phyloP scores from a whole-genome alignment of 2,888 invertebrate species.

The Apamea epomidion region DNA sequence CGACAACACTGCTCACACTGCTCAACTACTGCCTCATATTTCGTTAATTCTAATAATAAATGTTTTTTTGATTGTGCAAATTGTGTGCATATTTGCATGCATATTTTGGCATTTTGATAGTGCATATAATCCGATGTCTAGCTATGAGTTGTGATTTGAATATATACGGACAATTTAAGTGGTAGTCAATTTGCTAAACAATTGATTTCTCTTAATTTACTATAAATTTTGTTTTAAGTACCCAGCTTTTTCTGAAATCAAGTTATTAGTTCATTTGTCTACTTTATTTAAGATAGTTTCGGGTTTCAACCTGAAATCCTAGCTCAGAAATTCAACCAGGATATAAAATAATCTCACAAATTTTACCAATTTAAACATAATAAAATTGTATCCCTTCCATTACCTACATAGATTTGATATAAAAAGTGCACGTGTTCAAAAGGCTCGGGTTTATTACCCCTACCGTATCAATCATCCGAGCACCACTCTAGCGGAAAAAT shows the following conservation, averaged over 20 bases:
- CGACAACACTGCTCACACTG: no score
- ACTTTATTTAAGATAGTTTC: neutral
- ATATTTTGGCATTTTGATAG: no score
- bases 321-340: neutral
- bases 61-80: no score
- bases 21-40: no score
- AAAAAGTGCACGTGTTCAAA: conserved; percentile 29
- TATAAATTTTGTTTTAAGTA: neutral
- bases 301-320: neutral
- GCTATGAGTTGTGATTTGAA: neutral
- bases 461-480: conserved; percentile 53
- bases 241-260: neutral
- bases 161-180: neutral
- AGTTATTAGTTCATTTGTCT: neutral
- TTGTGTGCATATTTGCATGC: no score
- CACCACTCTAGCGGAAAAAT: conserved; percentile 61
- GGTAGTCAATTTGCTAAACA: neutral
- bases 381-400: neutral
- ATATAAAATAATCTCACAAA: neutral
- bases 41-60: no score
- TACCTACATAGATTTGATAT: conserved; percentile 1
- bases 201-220: neutral
- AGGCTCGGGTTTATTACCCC: conserved; percentile 34
- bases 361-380: neutral
- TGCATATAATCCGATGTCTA: no score